Base-by-base conservation (phyloP, 2,113 vertebrate species). In the Passer domesticus region DNA sequence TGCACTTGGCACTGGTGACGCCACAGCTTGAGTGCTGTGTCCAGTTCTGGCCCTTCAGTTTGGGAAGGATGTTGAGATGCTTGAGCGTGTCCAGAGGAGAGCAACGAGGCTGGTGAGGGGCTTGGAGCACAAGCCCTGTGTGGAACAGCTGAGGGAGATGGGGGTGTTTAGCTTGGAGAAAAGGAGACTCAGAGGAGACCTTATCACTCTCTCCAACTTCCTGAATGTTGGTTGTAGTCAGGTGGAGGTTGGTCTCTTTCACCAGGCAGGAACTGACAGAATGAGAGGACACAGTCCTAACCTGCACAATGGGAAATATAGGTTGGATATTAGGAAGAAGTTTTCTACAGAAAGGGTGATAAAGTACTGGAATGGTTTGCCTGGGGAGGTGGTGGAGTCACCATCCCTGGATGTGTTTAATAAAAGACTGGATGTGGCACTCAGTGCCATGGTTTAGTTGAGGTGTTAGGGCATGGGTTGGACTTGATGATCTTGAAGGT, bases 1-100 rank as follows among this genome's bases (percentile, higher is more conserved):
- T 76, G 20, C 7, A 9, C n/a, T 31, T 0, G 0, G n/a, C 56
- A 60, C n/a, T 24, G 56, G 22, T 35, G 56, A 24, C 33, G 56
- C 4, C 33, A 35, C 56, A 58, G 14, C 56, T 20, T 2, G 56
- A 31, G n/a, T 31, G 21, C n/a, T 49, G 44, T 49, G 56, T 9
- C 44, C 73, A 60, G n/a, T 4, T 39, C 44, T 39, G 56, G 3
- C 0, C 21, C n/a, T 56, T 39, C 58, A 33, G 16, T 31, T 49
- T 12, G 3, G 44, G 56, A 25, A 77, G 44, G 58, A 77, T 0
- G 0, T 20, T 25, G 44, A 39, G 46, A 49, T 0, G 0, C 28
- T 39, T 15, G 35, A 33, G 35, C 0, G 0, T 0, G 0, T 25
- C 44, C 56, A 60, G 44, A 76, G 27, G 16, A 21, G 31, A 39